phyloP scores from a whole-genome alignment of 2,113 vertebrate genomes.

The Phaethon lepturus region DNA sequence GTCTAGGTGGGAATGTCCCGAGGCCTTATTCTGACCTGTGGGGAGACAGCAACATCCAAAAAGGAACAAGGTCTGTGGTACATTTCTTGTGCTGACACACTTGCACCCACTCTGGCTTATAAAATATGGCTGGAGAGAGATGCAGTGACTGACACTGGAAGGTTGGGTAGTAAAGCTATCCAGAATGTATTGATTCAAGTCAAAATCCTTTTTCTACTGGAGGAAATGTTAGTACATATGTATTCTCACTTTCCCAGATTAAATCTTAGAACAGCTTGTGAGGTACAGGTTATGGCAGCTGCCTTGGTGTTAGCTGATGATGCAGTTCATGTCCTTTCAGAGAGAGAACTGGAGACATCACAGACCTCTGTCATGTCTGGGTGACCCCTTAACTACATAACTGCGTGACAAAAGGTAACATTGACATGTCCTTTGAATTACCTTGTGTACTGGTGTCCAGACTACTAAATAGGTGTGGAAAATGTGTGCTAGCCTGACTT shows the following conservation, averaged over 20 bases:
- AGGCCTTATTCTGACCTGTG: background rate
- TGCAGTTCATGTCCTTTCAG: background rate
- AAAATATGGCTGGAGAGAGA: background rate
- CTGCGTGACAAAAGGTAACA: background rate
- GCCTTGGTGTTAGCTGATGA: background rate
- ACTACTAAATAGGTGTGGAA: background rate
- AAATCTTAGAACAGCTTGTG: background rate
- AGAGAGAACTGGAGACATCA: background rate
- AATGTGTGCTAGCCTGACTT: background rate
- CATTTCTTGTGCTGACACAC: background rate
- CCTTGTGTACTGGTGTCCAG: background rate
- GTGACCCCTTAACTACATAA: background rate
- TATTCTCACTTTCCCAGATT: background rate
- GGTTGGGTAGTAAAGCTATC: background rate
- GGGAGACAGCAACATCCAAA: background rate
- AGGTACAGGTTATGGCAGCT: background rate
- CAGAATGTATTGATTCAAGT: background rate
- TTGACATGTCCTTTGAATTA: background rate
- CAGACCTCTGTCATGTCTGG: background rate
- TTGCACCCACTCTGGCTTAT: background rate
- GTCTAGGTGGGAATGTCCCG: background rate
- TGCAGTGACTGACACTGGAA: background rate
- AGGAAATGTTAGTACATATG: background rate
- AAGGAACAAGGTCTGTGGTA: background rate
- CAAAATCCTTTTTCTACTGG: background rate